phyloP scores from a whole-genome alignment of 2,888 invertebrate species.

The Urechis unicinctus region DNA sequence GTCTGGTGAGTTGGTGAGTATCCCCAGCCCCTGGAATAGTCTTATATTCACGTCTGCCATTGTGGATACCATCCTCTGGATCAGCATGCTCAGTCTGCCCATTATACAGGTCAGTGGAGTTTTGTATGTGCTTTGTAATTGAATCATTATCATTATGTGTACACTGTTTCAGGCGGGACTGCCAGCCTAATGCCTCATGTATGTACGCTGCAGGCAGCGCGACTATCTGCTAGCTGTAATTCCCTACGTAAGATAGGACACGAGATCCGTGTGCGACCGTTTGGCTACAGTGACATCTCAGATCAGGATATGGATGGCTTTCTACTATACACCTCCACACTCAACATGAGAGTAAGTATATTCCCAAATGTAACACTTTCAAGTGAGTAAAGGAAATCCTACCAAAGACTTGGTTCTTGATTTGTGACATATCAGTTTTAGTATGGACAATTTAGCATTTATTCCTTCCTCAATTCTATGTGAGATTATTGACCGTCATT shows the following conservation, averaged over 20 bases:
- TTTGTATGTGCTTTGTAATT: not conserved
- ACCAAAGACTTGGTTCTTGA: no score
- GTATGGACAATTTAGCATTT: no score
- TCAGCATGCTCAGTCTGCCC: conserved; percentile 40
- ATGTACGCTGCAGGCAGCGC: conserved; percentile 45
- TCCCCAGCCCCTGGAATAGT: no score
- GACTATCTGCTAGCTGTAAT: conserved; percentile 45
- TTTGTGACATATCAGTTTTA: no score
- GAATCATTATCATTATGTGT: no score
- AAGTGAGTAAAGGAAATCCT: no score
- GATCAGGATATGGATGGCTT: conserved; percentile 47
- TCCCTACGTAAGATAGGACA: conserved; percentile 45
- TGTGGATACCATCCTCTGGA: no score
- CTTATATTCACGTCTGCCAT: no score
- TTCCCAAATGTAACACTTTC: no score
- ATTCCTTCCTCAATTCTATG: no score
- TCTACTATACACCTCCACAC: conserved; percentile 29
- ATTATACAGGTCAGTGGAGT: conserved; percentile 37
- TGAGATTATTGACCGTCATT: no score
- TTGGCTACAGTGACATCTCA: conserved; percentile 44
- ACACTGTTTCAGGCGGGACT: not conserved
- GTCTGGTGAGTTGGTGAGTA: no score
- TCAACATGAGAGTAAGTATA: conserved; percentile 10
- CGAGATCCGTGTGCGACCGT: conserved; percentile 39
- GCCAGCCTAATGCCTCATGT: not conserved